Percentiles rank a stretch among this genome's conserved stretches.
Evolutionary conservation across 2,888 invertebrate species (phyloP).

Genomic region (Salticus scenicus): DNA sequence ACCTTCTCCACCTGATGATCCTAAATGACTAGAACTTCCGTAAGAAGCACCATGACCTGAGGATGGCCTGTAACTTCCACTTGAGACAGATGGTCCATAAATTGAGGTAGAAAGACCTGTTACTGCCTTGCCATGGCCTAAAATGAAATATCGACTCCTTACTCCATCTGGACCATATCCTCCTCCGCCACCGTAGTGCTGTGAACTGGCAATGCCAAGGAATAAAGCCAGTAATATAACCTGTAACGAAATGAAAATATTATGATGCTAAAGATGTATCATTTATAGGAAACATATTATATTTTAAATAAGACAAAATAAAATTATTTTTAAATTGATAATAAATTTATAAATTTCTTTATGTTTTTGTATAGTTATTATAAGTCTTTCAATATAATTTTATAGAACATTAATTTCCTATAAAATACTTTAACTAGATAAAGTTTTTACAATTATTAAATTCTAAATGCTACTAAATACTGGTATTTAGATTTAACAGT

Average conservation of each 20-base stretch:
- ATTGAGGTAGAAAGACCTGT: constrained; percentile 30
- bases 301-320: too few relatives aligned
- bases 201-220: constrained; percentile 28
- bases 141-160: constrained; percentile 54
- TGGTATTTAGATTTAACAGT: too few relatives aligned
- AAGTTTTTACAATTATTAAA: too few relatives aligned
- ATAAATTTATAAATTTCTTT: too few relatives aligned
- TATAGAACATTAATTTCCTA: too few relatives aligned
- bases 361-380: too few relatives aligned
- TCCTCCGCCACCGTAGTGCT: constrained; percentile 37
- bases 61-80: constrained; percentile 22
- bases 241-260: neutral
- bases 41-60: neutral
- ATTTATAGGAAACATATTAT: too few relatives aligned
- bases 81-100: constrained; percentile 37
- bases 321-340: too few relatives aligned
- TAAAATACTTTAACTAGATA: too few relatives aligned
- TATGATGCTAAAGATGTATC: too few relatives aligned
- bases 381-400: too few relatives aligned
- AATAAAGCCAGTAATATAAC: constrained; percentile 27
- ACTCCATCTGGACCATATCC: constrained; percentile 52
- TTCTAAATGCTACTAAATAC: too few relatives aligned
- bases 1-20: neutral
- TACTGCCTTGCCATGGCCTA: constrained; percentile 50
- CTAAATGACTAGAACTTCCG: neutral